Conservation (phyloP, 2,888 invertebrate genomes). For the Thymelicus sylvestris region DNA sequence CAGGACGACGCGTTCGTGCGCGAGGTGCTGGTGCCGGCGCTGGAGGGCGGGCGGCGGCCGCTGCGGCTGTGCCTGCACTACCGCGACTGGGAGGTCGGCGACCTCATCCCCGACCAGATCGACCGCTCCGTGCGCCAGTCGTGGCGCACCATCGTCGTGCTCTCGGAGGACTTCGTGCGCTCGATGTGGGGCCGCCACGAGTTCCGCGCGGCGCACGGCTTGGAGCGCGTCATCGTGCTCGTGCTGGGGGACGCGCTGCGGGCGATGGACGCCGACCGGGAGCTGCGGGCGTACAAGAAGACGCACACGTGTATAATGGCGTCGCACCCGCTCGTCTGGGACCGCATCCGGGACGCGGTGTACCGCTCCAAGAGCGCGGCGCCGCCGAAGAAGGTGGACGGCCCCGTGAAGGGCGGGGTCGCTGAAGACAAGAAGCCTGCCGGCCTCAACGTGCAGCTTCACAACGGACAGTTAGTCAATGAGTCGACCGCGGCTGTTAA, state of each 20-base stretch:
- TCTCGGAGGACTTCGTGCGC: constrained; percentile 65
- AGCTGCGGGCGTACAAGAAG: constrained; percentile 8
- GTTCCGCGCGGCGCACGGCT: constrained; percentile 60
- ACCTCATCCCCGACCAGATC: constrained; percentile 88
- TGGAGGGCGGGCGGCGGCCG: constrained; percentile 74
- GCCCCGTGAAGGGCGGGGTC: neutral
- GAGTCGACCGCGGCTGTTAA: neutral
- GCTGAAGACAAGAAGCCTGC: neutral
- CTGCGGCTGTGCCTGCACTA: constrained; percentile 86
- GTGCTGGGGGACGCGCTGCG: constrained; percentile 86
- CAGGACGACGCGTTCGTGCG: constrained; percentile 89
- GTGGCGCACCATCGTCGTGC: constrained; percentile 69
- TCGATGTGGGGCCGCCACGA: constrained; percentile 39
- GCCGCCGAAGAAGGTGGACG: neutral
- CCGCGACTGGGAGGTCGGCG: constrained; percentile 47
- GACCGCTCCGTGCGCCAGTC: constrained; percentile 89
- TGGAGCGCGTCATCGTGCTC: constrained; percentile 88
- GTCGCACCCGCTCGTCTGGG: constrained; percentile 14
- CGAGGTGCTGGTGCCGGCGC: constrained; percentile 86
- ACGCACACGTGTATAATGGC: constrained; percentile 11
- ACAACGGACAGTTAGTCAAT: neutral
- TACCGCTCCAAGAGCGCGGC: constrained; percentile 11
- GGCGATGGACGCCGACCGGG: constrained; percentile 71
- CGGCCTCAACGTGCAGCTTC: neutral
- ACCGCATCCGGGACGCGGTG: constrained; percentile 12